Conservation (phyloP, 2,797 vertebrate genomes). For the Bradypus variegatus region DNA sequence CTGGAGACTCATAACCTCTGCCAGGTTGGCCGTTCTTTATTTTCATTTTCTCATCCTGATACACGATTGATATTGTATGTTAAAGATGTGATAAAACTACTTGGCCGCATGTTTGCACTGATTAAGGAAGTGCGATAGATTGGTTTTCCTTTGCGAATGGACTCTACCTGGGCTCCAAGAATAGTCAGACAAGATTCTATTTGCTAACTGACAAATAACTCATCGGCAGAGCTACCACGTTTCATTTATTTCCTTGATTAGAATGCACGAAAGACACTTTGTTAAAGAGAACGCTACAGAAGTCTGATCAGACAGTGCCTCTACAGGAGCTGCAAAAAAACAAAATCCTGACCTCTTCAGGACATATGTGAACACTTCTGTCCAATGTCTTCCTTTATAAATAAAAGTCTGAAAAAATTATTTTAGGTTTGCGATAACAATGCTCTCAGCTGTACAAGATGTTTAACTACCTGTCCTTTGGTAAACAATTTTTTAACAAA, state of each 20-base stretch:
- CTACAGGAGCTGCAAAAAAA: background rate
- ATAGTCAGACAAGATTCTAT: constrained; percentile 32
- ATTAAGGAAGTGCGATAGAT: constrained; percentile 49
- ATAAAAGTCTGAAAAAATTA: constrained; percentile 41
- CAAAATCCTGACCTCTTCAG: background rate
- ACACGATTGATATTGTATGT: constrained; percentile 19
- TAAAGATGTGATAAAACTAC: constrained; percentile 47
- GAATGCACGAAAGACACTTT: background rate
- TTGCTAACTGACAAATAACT: constrained; percentile 24
- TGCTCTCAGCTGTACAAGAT: constrained; percentile 57
- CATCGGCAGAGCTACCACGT: background rate
- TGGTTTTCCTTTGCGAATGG: constrained; percentile 43
- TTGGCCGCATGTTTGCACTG: background rate
- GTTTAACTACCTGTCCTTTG: constrained; percentile 70
- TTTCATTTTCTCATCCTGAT: constrained; percentile 33
- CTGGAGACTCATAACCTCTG: constrained; percentile 9
- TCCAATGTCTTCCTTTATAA: constrained; percentile 29
- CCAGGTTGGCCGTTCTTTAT: background rate
- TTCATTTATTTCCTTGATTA: constrained; percentile 36
- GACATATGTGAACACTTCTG: constrained; percentile 25
- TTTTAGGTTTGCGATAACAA: constrained; percentile 52
- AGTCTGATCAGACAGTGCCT: background rate
- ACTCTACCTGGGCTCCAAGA: background rate
- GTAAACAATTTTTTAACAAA: constrained; percentile 69
- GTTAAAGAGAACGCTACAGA: background rate